Base-by-base conservation (phyloP, 92 coral and sea anemone genomes). In the Chrysogorgia sp. region DNA sequence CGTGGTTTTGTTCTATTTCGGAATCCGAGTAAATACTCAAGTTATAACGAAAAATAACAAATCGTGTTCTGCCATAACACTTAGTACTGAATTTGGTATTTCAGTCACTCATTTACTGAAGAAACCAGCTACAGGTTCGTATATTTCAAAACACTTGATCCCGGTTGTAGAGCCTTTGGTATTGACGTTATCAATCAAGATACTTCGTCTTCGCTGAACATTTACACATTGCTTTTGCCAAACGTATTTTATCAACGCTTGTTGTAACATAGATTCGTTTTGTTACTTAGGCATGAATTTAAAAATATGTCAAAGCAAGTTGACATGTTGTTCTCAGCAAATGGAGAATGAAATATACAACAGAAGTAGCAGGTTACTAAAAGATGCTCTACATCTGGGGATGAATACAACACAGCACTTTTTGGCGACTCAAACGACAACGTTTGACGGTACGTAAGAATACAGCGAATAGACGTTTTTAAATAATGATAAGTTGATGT, bases 261-360 rank as follows among this genome's bases (percentile, higher is more conserved):
- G n/a, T 7, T 47, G 53, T 47, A 47, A 6, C 14, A 47, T 47
- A n/a, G n/a, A 47, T 47, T 47, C 43, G 58, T 17, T 40, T 69
- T 45, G 40, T 69, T 58, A 45, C 21, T 14, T 69, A 69, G 76
- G 76, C 30, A 34, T 13, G 29, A 48, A 69, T 48, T 48, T 69
- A 28, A 49, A 48, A 45, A 69, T 69, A 31, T 69, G 76, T 69
- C 76, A 2, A 37, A 69, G 76, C 34, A 69, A 69, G 45, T 69
- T 69, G 76, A 69, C 76, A 10, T 69, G 76, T 69, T 69, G 76
- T 69, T 69, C 76, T 26, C 26, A 69, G 58, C 76, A 69, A 69
- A 45, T 48, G 76, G 76, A 69, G n/a, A 69, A 37, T 49, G 60
- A 48, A 69, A 25, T 69, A 43, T 69, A 45, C 76, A 48, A 14